A percentile compares a stretch with the other conserved stretches of the same genome.
phyloP scores from a whole-genome alignment of 2,888 invertebrate genomes.

The Cheiracanthium punctorium region DNA sequence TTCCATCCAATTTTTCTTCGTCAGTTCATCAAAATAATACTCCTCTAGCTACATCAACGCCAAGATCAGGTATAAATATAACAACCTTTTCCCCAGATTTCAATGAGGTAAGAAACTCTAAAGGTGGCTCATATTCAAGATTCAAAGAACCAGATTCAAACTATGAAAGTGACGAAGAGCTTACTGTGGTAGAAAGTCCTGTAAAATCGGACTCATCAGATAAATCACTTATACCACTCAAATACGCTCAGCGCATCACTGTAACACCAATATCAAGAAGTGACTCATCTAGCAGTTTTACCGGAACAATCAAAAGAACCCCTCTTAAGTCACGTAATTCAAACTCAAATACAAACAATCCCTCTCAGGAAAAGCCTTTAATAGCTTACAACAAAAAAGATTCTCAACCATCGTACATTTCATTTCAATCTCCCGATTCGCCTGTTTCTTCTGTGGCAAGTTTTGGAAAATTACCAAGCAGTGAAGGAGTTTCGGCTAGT shows the following conservation, averaged over 20 bases:
- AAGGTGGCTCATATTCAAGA: neutral
- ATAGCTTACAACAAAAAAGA: slow-evolving; percentile 10
- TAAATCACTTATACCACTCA: slow-evolving; percentile 62
- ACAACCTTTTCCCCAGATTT: slow-evolving; percentile 48
- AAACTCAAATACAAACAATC: neutral
- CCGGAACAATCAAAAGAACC: slow-evolving; percentile 40
- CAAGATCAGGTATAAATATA: slow-evolving; percentile 21
- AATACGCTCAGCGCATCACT: slow-evolving; percentile 70
- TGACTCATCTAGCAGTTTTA: slow-evolving; percentile 33
- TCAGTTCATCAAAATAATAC: neutral
- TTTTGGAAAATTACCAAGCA: slow-evolving; percentile 7
- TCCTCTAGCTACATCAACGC: slow-evolving; percentile 33
- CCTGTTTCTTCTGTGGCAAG: slow-evolving; percentile 30
- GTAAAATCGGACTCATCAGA: neutral
- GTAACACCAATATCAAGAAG: slow-evolving; percentile 71
- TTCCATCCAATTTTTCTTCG: slow-evolving; percentile 44
- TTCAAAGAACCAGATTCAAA: neutral
- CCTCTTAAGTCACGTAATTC: slow-evolving; percentile 20
- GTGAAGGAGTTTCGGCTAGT: neutral
- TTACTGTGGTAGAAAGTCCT: slow-evolving; percentile 10
- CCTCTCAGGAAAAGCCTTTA: slow-evolving; percentile 1
- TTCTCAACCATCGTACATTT: slow-evolving; percentile 25
- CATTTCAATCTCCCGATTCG: slow-evolving; percentile 46
- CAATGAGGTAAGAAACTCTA: slow-evolving; percentile 15
- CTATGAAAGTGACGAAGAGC: slow-evolving; percentile 9